phyloP scores from a whole-genome alignment of 64 coral and sea anemone genomes.

The Stichodactyla mertensii region DNA sequence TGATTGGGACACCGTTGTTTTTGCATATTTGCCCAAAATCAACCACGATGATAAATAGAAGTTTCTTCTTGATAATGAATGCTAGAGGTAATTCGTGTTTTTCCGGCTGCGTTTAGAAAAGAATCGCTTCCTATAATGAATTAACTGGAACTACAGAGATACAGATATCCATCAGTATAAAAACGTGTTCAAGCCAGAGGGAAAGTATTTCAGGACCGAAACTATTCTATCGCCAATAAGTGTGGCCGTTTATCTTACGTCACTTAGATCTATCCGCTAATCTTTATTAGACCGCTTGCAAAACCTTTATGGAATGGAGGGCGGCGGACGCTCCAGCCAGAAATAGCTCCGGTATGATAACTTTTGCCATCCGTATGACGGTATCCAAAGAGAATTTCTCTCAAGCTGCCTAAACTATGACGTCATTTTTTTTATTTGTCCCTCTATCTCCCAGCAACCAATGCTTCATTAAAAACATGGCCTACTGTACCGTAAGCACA shows the following conservation, averaged over 20 bases:
- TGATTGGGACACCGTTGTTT: not conserved
- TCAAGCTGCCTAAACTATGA: not conserved
- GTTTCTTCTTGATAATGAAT: not conserved
- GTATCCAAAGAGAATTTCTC: not conserved
- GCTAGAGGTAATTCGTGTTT: no score
- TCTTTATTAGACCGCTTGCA: not conserved
- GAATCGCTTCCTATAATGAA: not conserved
- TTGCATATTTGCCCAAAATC: not conserved
- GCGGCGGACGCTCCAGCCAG: not conserved
- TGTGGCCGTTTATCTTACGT: not conserved
- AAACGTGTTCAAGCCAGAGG: not conserved
- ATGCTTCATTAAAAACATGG: not conserved
- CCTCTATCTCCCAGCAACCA: not conserved
- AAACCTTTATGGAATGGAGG: not conserved
- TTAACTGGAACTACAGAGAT: not conserved
- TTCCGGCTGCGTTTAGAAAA: not conserved
- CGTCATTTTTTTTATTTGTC: constrained; percentile 1
- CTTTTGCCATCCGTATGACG: not conserved
- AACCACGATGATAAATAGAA: not conserved
- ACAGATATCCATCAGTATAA: not conserved
- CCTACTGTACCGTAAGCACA: not conserved
- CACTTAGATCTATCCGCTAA: not conserved
- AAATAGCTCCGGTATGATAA: not conserved
- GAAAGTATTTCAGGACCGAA: not conserved
- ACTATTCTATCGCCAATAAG: not conserved